Base-by-base conservation (phyloP, 2,888 invertebrate genomes). In the Acanthococcus lagerstroemiae region DNA sequence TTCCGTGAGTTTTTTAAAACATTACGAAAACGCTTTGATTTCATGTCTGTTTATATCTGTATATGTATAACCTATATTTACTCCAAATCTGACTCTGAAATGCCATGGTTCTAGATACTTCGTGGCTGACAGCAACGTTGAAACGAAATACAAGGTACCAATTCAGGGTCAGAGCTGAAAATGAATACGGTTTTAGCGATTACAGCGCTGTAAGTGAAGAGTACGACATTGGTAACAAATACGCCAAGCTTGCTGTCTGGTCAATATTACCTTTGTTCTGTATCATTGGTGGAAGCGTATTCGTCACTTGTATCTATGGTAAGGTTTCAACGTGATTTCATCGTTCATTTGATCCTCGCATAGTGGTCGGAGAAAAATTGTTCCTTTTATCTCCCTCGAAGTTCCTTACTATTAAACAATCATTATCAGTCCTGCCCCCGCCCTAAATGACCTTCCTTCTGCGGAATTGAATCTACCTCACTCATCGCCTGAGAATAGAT, bases 121-220 rank as follows among this genome's bases (percentile, higher is more conserved):
- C 86, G 73, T 95, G 93, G 88, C 82, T 89, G 68, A 84, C 92
- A 25, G 81, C 82, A 9, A 84, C 84, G 17, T 77, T 85, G 60
- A 80, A 81, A 63, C 80, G 81, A 22, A 82, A 83, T 67, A 77
- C 81, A 24, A 79, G 83, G 56, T 86, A 87, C 71, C 78, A 81
- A 63, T 90, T 90, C 74, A 81, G 88, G 9, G 90, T 90, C 55
- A 83, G 85, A 68, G 91, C 93, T 0, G 79, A 81, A 67, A 95
- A 94, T 76, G 78, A 80, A 3, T 84, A 87, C 75, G 94, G 94
- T 22, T 90, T 88, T 84, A 88, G 93, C 67, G 81, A 83, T 17
- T 85, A 85, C 75, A 92, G 90, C 37, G 46, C 44, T 15, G 46
- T 55, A 17, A 66, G 66, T 46, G 46, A 56, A 25, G 48, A 66